Percentiles rank a stretch among this genome's conserved stretches.
These are phyloP conservation scores for Aurelia aurita DNA, from an alignment of 30 jellyfish, hydroid and myxozoan genomes.

Conservation along the genomic window DNA sequence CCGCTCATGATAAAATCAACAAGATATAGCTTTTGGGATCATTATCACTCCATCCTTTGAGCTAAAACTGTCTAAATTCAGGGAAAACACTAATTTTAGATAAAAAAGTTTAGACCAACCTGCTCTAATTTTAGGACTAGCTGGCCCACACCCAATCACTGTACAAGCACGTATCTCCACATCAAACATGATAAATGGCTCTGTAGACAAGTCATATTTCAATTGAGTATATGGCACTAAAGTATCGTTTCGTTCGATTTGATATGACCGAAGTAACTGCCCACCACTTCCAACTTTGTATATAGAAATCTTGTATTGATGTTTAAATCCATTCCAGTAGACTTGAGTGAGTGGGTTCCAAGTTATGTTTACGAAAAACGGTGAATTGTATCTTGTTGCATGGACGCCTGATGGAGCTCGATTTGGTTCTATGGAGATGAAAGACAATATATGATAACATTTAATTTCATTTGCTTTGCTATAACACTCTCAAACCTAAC, in stretches of 20 bases:
- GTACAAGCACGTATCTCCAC: constrained; percentile 30
- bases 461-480: no score
- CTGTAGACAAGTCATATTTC: not conserved
- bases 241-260: not conserved
- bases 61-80: no score
- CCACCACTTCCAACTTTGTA: constrained; percentile 21
- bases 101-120: constrained; percentile 10
- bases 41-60: no score
- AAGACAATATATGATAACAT: no score
- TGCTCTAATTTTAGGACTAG: constrained; percentile 9
- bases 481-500: no score
- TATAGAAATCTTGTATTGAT: not conserved
- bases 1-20: no score
- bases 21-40: no score
- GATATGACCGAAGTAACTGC: not conserved
- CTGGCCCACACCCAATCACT: constrained; percentile 28
- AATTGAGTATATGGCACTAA: not conserved
- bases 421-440: no score
- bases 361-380: constrained; percentile 25
- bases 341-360: constrained; percentile 2
- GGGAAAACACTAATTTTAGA: no score
- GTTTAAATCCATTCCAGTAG: constrained; percentile 11
- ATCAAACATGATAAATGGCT: not conserved
- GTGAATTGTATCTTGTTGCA: not conserved
- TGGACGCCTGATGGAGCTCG: no score